Base-by-base conservation (phyloP, 2,888 invertebrate genomes). In the Luperina nickerlii region DNA sequence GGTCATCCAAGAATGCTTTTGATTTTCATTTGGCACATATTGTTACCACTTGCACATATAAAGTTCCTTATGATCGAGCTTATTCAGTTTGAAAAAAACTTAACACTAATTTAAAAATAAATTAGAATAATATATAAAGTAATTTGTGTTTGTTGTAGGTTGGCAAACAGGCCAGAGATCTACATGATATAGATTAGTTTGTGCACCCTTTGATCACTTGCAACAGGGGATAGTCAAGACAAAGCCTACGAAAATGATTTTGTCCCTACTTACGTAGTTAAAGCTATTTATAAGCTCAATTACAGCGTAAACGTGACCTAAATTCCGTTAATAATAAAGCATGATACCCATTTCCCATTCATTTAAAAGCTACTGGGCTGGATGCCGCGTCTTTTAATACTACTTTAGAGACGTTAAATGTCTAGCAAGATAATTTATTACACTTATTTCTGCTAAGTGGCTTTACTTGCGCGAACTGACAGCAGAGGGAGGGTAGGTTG, bases 401-500 rank as follows among this genome's bases (percentile, higher is more conserved):
- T 63, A 62, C 73, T 85, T 62, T 74, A 62, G 70, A 74, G 42
- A 69, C 74, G 71, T 51, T 72, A 72, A 85, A 83, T 45, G 77
- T 77, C 78, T 81, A 62, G 66, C 71, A 20, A 63, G 72, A 79
- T 78, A 77, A 85, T 84, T 84, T 82, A 84, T 84, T 51, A 82
- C 48, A 82, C 68, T 85, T 85, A 85, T 69, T 80, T 32, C 67
- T 71, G 27, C 51, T 82, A 84, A 84, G 82, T 74, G 78, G 78
- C 74, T 84, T 69, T 68, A 57, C 80, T 80, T 69, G 48, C 27
- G 54, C 65, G 32, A 42, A 69, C 84, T 70, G 73, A 76, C 76
- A 32, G 45, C 69, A 24, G 7, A 11, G 24, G n/a, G 32, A 3
- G 57, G 38, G 18, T 8, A 13, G 65, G 69, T 66, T 68, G 62